A percentile compares a stretch with the other conserved stretches of the same genome.
Conservation (phyloP, 2,113 vertebrate genomes). For the Herpetotheres cachinnans region DNA sequence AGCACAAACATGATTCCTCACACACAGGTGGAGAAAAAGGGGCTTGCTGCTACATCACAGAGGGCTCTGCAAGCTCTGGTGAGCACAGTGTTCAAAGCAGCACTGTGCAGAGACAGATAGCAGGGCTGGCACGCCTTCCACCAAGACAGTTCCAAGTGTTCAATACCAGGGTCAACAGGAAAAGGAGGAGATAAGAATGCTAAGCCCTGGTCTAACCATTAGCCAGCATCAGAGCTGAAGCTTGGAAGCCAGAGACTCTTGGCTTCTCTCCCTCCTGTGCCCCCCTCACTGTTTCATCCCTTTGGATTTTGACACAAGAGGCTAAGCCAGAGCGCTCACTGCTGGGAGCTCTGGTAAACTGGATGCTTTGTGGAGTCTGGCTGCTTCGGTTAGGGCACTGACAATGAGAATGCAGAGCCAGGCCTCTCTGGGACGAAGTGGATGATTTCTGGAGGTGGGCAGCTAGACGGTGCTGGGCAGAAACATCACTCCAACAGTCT, state of each 20-base stretch:
- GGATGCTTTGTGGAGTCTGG: not conserved
- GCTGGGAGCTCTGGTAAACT: not conserved
- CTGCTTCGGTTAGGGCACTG: not conserved
- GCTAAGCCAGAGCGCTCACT: not conserved
- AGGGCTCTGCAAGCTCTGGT: not conserved
- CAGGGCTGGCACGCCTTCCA: not conserved
- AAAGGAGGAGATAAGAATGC: not conserved
- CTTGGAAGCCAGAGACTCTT: not conserved
- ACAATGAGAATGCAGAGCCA: not conserved
- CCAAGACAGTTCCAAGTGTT: not conserved
- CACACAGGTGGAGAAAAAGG: not conserved
- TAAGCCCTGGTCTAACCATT: not conserved
- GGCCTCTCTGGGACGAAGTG: not conserved
- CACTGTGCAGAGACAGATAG: not conserved
- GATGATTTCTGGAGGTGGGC: not conserved
- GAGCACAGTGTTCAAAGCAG: not conserved
- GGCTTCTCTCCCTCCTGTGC: not conserved
- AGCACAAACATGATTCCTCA: not conserved
- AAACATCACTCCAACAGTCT: not conserved
- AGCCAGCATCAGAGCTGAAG: not conserved
- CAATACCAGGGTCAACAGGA: not conserved
- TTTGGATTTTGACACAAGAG: not conserved
- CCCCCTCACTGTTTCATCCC: not conserved
- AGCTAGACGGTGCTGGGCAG: not conserved
- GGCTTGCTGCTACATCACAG: not conserved